These are phyloP conservation scores for Gorilla gorilla DNA, from an alignment of 2,113 vertebrate genomes.

Conservation along the genomic window DNA sequence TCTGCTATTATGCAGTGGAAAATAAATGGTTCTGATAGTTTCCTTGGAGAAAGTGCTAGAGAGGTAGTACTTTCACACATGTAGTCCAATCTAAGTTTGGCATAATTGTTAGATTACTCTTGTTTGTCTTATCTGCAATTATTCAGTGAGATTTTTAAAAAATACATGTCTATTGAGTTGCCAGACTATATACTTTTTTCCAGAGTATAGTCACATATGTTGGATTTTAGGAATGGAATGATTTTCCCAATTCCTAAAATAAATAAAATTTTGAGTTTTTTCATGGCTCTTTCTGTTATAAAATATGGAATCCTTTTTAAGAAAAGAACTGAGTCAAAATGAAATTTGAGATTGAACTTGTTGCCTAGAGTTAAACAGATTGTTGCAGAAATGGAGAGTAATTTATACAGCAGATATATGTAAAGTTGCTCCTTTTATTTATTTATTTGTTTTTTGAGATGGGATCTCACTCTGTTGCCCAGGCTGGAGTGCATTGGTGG, in stretches of 20 bases:
- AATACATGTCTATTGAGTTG: background rate
- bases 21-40: slow-evolving; percentile 30
- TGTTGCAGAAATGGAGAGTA: background rate
- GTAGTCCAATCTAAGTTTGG: background rate
- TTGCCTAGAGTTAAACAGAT: background rate
- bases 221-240: background rate
- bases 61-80: background rate
- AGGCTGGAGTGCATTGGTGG: too few relatives aligned
- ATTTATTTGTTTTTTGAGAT: too few relatives aligned
- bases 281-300: background rate
- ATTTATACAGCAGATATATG: background rate
- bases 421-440: background rate
- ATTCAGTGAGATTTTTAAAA: background rate
- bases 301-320: background rate
- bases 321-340: background rate
- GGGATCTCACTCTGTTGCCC: too few relatives aligned
- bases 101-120: background rate
- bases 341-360: background rate
- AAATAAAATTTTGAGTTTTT: background rate
- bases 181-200: background rate
- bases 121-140: background rate
- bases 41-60: background rate
- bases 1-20: background rate
- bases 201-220: background rate
- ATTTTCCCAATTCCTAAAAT: slow-evolving; percentile 8